A percentile compares a stretch with the other conserved stretches of the same genome.
Conservation (phyloP, 1,140 invertebrate species). For the Aplysia californica region DNA sequence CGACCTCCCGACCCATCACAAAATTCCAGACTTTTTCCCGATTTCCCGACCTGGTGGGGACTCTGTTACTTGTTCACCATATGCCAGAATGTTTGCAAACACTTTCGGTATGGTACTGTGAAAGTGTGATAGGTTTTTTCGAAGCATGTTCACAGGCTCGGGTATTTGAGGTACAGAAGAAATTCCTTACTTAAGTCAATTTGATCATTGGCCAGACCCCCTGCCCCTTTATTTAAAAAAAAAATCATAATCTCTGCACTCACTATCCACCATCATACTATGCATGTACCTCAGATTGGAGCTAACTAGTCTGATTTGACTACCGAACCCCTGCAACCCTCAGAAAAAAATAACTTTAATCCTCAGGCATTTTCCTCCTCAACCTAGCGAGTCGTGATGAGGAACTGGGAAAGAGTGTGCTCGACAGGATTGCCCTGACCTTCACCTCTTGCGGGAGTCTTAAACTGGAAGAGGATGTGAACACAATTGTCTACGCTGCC, state of each 20-base stretch:
- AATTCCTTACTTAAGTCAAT: background rate
- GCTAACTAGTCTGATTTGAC: background rate
- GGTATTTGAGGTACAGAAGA: too few species aligned
- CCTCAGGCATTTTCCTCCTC: background rate
- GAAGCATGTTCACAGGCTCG: too few species aligned
- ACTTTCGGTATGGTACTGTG: too few species aligned
- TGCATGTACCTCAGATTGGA: background rate
- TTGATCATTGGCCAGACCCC: too few species aligned
- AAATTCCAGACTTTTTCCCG: too few species aligned
- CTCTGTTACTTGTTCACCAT: too few species aligned
- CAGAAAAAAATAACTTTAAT: too few species aligned
- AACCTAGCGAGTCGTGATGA: conserved; percentile 15
- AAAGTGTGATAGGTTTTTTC: too few species aligned
- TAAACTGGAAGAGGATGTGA: conserved; percentile 3
- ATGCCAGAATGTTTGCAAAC: too few species aligned
- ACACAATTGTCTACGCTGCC: conserved; percentile 7
- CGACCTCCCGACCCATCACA: too few species aligned
- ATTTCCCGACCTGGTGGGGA: too few species aligned
- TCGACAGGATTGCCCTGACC: background rate
- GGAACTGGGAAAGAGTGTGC: background rate
- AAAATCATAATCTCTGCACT: background rate
- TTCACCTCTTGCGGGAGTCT: background rate
- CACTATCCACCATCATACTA: background rate
- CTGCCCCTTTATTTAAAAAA: too few species aligned
- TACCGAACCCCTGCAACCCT: background rate